phyloP scores from a whole-genome alignment of 2,888 invertebrate genomes.

The Parnassius apollo region DNA sequence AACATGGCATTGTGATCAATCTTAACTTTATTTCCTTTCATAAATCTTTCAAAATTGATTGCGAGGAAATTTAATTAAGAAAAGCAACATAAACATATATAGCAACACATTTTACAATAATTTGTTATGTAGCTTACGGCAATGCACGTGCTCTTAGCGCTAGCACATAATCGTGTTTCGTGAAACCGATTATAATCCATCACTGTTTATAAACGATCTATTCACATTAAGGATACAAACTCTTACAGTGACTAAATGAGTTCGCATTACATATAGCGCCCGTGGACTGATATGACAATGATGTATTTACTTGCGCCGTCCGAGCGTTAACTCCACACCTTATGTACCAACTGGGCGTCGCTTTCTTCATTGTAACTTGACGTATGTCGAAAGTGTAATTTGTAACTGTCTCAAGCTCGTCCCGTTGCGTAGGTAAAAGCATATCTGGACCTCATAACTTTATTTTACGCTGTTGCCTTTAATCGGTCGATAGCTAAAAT shows the following conservation, averaged over 20 bases:
- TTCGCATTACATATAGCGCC: conserved; percentile 38
- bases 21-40: not conserved
- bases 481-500: too few species aligned
- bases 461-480: conserved; percentile 2
- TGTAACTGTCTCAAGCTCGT: conserved; percentile 34
- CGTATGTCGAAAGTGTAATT: conserved; percentile 38
- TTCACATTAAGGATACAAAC: conserved; percentile 32
- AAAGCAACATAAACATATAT: too few species aligned
- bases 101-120: conserved; percentile 10
- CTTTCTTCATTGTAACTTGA: conserved; percentile 49
- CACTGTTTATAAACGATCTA: conserved; percentile 30
- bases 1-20: too few species aligned
- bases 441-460: conserved; percentile 11
- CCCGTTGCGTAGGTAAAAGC: conserved; percentile 18
- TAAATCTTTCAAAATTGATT: not conserved
- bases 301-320: conserved; percentile 41
- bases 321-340: conserved; percentile 22
- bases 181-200: conserved; percentile 29
- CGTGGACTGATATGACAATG: conserved; percentile 53
- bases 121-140: conserved; percentile 12
- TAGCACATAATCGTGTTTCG: conserved; percentile 18
- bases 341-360: conserved; percentile 39
- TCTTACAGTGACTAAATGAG: conserved; percentile 42
- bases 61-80: not conserved
- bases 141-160: conserved; percentile 2